A percentile compares a stretch with the other conserved stretches of the same genome.
Conservation (phyloP, 2,797 vertebrate species). For the Sebastes itinus region DNA sequence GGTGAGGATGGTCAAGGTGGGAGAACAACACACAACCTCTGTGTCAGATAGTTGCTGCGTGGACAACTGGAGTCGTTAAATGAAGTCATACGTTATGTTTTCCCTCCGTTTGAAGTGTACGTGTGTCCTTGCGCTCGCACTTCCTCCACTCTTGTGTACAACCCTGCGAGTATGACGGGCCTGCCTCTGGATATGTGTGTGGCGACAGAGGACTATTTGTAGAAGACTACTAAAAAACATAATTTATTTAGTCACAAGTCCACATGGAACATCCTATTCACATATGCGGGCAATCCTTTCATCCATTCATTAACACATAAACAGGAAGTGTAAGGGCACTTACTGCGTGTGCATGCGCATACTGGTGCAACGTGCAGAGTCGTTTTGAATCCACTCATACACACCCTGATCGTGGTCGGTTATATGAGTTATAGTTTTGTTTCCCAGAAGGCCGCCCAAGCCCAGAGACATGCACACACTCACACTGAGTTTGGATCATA, state of each 20-base stretch:
- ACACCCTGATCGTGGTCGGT: conserved; percentile 49
- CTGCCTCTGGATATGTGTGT: background rate
- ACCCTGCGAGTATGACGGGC: background rate
- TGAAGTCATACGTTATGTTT: conserved; percentile 43
- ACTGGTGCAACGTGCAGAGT: conserved; percentile 7
- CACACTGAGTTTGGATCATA: conserved; percentile 38
- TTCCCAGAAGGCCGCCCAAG: conserved; percentile 65
- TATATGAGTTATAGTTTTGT: conserved; percentile 68
- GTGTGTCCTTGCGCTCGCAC: conserved; percentile 29
- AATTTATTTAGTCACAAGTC: background rate
- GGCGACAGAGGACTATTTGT: conserved; percentile 2
- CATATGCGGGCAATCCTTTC: background rate
- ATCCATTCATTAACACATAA: conserved; percentile 10
- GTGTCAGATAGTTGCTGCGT: conserved; percentile 59
- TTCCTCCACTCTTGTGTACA: conserved; percentile 21
- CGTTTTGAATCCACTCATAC: conserved; percentile 36
- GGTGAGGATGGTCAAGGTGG: conserved; percentile 62
- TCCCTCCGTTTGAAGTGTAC: conserved; percentile 30
- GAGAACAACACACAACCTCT: conserved; percentile 49
- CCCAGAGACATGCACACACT: conserved; percentile 30
- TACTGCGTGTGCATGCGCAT: background rate
- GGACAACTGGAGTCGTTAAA: conserved; percentile 81
- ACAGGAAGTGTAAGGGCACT: conserved; percentile 1
- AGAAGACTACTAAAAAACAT: background rate
- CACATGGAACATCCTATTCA: background rate